Evolutionary conservation across 2,797 vertebrate species (phyloP), one percentile per base, ranked within the genome.

Genomic region (Acanthiza pusilla): DNA sequence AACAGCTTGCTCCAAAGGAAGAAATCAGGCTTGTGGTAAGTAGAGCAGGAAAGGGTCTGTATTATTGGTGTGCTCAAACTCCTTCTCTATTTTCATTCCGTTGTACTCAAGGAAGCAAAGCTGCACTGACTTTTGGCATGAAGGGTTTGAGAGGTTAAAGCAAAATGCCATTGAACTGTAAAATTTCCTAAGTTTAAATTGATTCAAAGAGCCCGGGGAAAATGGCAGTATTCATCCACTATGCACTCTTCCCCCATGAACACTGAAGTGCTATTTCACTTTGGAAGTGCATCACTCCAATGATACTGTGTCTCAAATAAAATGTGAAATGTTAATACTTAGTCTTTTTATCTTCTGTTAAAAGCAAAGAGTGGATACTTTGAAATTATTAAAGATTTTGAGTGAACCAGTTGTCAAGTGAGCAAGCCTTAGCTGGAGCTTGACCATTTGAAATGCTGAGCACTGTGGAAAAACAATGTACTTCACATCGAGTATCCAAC

Each of bases 1-100:
- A 99, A 96, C 98, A 99, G 95, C 97, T 99, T 91, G 99, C 99
- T 89, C 99, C 99, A 48, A 98, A 98, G 91, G 99, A 99, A 89
- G 99, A 99, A 97, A 99, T 99, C 87, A 98, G 98, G 45, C 98
- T 99, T 86, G 99, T 99, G 99, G 99, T 99, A 98, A 99, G 98
- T 91, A 58, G 38, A 81, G n/a, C 50, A 88, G 76, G 42, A 76
- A 83, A 26, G 11, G 20, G 12, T 13, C 54, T 85, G 1, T 40
- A 5, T 26, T 86, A 53, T 0, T 54, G 34, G 13, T 79, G 9
- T 73, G 27, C 34, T 68, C 23, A 84, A 93, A 76, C 30, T 70
- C 32, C 11, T 88, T 89, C 5, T 1, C 71, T 90, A 2, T 76
- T 78, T 51, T 88, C 22, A 3, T 87, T 79, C 27, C 25, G 20